Base-by-base conservation (phyloP, 2,888 invertebrate genomes). In the Serripes groenlandicus region DNA sequence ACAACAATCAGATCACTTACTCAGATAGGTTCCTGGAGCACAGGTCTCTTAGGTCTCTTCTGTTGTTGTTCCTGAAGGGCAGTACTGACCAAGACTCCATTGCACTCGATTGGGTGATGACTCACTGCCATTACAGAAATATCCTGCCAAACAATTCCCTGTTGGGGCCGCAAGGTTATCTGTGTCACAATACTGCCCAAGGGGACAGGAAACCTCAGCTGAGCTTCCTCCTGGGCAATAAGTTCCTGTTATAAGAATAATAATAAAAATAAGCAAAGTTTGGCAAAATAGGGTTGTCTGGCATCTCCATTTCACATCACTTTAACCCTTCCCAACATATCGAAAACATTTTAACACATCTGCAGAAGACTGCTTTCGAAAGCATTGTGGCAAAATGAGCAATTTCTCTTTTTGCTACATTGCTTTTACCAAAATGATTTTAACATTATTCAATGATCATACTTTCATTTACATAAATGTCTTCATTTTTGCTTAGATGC, bases 181-280 rank as follows among this genome's bases (percentile, higher is more conserved):
- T 11, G 66, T 68, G 4, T 85, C 90, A 85, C 91, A 91, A 81
- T 91, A 93, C 80, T 91, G 86, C 35, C 93, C 93, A 11, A 89
- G 86, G 21, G 91, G 90, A 81, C 93, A 93, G 0, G 91, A 85
- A 30, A 89, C 66, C 5, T 90, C 89, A 28, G 83, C 85, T 11
- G 81, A 69, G n/a, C 91, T 90, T 7, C 94, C 94, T 7, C 72
- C 42, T 18, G 94, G 94, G 76, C 94, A 94, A 81, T 91, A 94
- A 11, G 85, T 90, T 28, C 94, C 94, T 93, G 88, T 32, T 78
- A 66, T 9, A 26, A n/a, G n/a, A n/a, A n/a, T n/a, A n/a, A n/a
- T n/a, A n/a, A n/a, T n/a, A n/a, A n/a, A n/a, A n/a, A n/a, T n/a
- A n/a, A n/a, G n/a, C n/a, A n/a, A n/a, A n/a, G n/a, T n/a, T n/a